phyloP scores from a whole-genome alignment of 2,888 invertebrate species.

The Gortyna flavago region DNA sequence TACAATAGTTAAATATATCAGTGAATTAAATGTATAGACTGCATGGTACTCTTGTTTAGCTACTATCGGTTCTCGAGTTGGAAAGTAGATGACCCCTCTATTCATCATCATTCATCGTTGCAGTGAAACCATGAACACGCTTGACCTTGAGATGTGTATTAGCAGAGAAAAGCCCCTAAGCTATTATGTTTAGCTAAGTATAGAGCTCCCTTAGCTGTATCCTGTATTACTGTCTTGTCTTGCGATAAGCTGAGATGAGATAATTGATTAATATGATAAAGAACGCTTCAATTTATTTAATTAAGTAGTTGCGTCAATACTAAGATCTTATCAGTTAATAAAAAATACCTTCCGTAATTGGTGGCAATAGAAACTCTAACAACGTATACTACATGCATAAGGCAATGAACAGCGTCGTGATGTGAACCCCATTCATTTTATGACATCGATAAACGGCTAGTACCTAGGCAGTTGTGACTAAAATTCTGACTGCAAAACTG shows the following conservation, averaged over 20 bases:
- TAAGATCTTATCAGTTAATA: background rate
- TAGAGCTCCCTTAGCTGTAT: background rate
- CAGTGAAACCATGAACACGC: background rate
- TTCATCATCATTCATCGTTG: no score
- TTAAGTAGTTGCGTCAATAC: background rate
- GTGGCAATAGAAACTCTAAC: conserved; percentile 16
- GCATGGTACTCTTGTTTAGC: background rate
- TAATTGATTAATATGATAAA: background rate
- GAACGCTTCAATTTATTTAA: background rate
- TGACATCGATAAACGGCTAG: conserved; percentile 6
- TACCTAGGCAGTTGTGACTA: background rate
- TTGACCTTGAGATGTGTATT: background rate
- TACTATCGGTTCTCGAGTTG: background rate
- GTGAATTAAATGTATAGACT: background rate
- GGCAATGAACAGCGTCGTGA: conserved; percentile 5
- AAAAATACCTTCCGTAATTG: conserved; percentile 26
- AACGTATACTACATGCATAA: background rate
- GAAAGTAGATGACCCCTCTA: background rate
- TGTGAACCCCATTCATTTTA: conserved; percentile 19
- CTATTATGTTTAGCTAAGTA: background rate
- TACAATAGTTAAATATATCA: background rate
- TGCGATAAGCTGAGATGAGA: background rate
- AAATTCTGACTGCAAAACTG: conserved; percentile 1
- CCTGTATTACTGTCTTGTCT: no score
- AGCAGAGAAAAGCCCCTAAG: no score